Conservation (phyloP, 2,113 vertebrate species). For the Ciconia maguari region DNA sequence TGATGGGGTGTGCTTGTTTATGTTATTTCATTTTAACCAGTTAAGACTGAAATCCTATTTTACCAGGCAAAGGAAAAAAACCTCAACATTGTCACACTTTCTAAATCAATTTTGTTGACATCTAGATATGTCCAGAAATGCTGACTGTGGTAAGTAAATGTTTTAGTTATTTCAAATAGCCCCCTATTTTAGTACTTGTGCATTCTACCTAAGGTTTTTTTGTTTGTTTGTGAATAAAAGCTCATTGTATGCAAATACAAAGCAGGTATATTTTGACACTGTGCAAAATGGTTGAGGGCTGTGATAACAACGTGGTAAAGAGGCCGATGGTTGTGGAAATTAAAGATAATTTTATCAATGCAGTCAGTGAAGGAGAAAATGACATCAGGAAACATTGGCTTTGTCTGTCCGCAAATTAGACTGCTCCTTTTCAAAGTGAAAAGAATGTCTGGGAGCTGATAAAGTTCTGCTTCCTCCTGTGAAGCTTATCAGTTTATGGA, state of each 20-base stretch:
- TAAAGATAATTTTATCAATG: conserved; percentile 30
- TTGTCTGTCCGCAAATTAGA: background rate
- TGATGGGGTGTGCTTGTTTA: background rate
- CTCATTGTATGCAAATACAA: background rate
- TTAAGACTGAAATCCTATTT: background rate
- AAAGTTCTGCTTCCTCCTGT: background rate
- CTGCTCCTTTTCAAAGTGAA: background rate
- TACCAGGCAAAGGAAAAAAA: background rate
- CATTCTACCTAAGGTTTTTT: background rate
- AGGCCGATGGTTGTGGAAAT: background rate
- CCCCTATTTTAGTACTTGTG: background rate
- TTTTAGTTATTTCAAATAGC: background rate
- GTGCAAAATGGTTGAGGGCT: background rate
- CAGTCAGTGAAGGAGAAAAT: conserved; percentile 35
- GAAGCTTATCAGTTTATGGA: background rate
- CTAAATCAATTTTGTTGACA: background rate
- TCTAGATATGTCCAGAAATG: background rate
- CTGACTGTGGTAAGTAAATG: background rate
- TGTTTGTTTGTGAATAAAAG: background rate
- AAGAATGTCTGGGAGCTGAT: conserved; percentile 7
- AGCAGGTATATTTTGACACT: background rate
- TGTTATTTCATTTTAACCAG: background rate
- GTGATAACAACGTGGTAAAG: background rate
- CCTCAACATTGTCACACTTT: background rate
- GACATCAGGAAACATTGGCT: background rate